Conservation (phyloP, 2,113 vertebrate species). For the Eulemur rufifrons region DNA sequence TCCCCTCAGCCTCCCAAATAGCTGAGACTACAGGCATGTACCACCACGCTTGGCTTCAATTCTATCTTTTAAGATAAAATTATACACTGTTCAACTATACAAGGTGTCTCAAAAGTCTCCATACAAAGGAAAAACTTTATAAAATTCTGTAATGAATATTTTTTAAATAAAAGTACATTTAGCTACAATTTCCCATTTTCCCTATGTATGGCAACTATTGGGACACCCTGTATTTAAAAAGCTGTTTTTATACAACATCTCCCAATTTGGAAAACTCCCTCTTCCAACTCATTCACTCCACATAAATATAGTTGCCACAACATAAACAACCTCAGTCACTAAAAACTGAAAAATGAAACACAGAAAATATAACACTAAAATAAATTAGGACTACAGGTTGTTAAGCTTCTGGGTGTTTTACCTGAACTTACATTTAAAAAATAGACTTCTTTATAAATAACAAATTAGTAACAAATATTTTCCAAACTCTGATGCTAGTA, state of each 20-base stretch:
- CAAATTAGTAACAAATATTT: neutral
- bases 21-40: too few relatives aligned
- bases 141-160: too few relatives aligned
- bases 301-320: neutral
- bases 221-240: neutral
- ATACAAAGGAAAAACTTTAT: too few relatives aligned
- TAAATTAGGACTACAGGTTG: neutral
- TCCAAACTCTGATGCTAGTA: neutral
- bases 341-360: neutral
- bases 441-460: neutral
- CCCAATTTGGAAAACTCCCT: neutral
- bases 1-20: too few relatives aligned
- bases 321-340: neutral
- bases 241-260: neutral
- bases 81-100: neutral
- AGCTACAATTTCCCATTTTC: too few relatives aligned
- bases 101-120: too few relatives aligned
- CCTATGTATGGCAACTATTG: too few relatives aligned
- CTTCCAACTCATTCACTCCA: neutral
- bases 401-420: neutral
- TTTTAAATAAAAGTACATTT: too few relatives aligned
- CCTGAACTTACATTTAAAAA: neutral
- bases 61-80: neutral
- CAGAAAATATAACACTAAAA: neutral
- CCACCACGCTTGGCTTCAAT: neutral